Conservation (phyloP, 2,888 invertebrate species). For the Charanyca ferruginea region DNA sequence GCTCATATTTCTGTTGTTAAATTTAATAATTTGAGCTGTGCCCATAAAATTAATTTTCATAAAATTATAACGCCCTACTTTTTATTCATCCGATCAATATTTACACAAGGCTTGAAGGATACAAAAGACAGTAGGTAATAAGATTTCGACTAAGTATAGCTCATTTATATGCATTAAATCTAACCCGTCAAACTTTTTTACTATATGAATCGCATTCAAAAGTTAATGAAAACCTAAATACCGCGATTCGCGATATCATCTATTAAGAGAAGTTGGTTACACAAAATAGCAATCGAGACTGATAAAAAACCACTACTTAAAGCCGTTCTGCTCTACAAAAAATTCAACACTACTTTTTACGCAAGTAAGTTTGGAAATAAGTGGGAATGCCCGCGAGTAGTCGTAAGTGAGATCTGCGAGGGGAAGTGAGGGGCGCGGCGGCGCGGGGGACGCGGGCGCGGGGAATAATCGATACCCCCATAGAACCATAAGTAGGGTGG, state of each 20-base stretch:
- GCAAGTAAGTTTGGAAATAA: slow-evolving; percentile 66
- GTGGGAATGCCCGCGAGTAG: slow-evolving; percentile 62
- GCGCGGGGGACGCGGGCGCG: slow-evolving; percentile 55
- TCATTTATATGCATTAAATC: background rate
- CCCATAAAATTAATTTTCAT: slow-evolving; percentile 14
- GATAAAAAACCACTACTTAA: slow-evolving; percentile 39
- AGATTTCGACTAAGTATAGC: background rate
- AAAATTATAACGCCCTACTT: slow-evolving; percentile 10
- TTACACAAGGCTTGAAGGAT: background rate
- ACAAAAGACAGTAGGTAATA: background rate
- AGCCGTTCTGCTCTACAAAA: slow-evolving; percentile 49
- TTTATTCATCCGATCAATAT: slow-evolving; percentile 14
- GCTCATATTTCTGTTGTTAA: slow-evolving; percentile 7
- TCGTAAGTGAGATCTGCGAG: slow-evolving; percentile 70
- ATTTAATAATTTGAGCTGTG: background rate
- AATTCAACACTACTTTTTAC: slow-evolving; percentile 58
- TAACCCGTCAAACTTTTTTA: slow-evolving; percentile 13
- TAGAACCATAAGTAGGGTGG: slow-evolving; percentile 87
- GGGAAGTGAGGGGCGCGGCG: slow-evolving; percentile 54
- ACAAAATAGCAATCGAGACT: slow-evolving; percentile 26
- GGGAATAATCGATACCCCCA: slow-evolving; percentile 87
- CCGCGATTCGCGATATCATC: slow-evolving; percentile 15
- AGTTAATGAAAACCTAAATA: slow-evolving; percentile 46
- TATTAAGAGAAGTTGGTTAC: slow-evolving; percentile 44
- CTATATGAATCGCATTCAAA: slow-evolving; percentile 27